A percentile compares a stretch with the other conserved stretches of the same genome.
Evolutionary conservation across 2,888 invertebrate genomes (phyloP).

Genomic region (Sisyra terminalis): DNA sequence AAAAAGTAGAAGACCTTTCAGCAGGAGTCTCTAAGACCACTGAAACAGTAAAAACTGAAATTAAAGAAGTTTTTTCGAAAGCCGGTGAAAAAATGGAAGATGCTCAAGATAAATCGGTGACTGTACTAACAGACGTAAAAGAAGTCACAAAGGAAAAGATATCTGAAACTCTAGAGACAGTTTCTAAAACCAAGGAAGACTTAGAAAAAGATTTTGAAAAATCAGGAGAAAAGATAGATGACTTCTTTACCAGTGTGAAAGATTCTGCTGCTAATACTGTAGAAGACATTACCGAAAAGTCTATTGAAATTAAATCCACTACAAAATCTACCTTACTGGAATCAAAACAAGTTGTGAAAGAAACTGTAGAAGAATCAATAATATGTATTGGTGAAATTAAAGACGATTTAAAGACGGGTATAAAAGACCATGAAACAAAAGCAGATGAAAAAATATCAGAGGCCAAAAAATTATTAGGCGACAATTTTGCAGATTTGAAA

Average conservation of each 20-base stretch:
- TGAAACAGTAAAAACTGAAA: conserved; percentile 4
- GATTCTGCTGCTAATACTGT: conserved; percentile 4
- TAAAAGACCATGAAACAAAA: neutral
- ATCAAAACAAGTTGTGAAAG: conserved; percentile 1
- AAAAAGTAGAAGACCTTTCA: conserved; percentile 1
- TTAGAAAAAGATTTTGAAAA: neutral
- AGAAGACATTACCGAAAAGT: conserved; percentile 7
- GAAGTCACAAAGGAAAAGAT: conserved; percentile 9
- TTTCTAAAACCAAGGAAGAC: conserved; percentile 5
- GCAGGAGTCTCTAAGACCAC: neutral
- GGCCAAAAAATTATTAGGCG: neutral
- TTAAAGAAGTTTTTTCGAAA: conserved; percentile 4
- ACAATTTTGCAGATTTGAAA: neutral
- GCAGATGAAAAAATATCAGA: neutral
- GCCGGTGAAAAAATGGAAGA: neutral
- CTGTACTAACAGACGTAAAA: conserved; percentile 11
- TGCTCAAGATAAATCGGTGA: conserved; percentile 7
- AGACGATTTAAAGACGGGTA: neutral
- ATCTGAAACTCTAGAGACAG: conserved; percentile 9
- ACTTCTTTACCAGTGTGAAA: conserved; percentile 2
- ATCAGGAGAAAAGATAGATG: conserved; percentile 5
- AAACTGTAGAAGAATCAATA: neutral
- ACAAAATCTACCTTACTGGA: neutral
- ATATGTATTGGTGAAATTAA: neutral
- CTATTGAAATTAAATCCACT: neutral